A percentile compares a stretch with the other conserved stretches of the same genome.
Evolutionary conservation across 23 tunicate species (phyloP).

Genomic region (Trididemnum miniatum): DNA sequence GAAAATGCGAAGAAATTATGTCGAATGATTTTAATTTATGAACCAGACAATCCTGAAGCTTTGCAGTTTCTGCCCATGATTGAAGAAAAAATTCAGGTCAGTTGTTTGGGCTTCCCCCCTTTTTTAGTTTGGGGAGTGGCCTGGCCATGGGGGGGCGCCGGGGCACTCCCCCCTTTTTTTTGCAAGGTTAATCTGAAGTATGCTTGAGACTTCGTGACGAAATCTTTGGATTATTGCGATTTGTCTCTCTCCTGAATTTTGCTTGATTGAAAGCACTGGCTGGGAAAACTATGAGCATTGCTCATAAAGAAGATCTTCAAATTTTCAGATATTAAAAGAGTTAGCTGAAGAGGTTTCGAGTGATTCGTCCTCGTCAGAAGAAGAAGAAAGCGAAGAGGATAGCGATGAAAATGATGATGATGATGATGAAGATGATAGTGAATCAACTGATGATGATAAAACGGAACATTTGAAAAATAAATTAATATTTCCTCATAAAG

Average conservation of each 20-base stretch:
- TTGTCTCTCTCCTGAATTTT: no score
- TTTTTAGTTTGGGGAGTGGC: no score
- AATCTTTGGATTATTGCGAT: no score
- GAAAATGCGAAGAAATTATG: conserved; percentile 84
- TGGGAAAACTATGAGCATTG: no score
- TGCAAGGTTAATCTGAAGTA: no score
- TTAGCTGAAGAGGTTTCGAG: not conserved
- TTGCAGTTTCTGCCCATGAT: conserved; percentile 60
- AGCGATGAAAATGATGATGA: conserved; percentile 45
- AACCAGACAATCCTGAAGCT: conserved; percentile 83
- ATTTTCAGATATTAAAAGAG: not conserved
- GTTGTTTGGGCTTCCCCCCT: no score
- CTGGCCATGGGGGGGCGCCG: no score
- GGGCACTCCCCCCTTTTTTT: no score
- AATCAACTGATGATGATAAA: conserved; percentile 31
- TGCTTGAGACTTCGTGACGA: not conserved
- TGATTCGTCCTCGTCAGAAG: conserved; percentile 37
- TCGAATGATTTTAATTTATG: conserved; percentile 85
- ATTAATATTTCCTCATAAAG: conserved; percentile 49
- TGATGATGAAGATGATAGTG: conserved; percentile 34
- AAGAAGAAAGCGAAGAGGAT: conserved; percentile 16
- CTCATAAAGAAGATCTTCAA: not conserved
- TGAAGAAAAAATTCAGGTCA: conserved; percentile 76
- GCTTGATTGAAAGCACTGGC: no score
- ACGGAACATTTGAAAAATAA: conserved; percentile 60